Percentiles rank a stretch among this genome's conserved stretches.
These are phyloP conservation scores for Zaprionus africanus DNA, from an alignment of 1,140 invertebrate genomes.

Conservation along the genomic window DNA sequence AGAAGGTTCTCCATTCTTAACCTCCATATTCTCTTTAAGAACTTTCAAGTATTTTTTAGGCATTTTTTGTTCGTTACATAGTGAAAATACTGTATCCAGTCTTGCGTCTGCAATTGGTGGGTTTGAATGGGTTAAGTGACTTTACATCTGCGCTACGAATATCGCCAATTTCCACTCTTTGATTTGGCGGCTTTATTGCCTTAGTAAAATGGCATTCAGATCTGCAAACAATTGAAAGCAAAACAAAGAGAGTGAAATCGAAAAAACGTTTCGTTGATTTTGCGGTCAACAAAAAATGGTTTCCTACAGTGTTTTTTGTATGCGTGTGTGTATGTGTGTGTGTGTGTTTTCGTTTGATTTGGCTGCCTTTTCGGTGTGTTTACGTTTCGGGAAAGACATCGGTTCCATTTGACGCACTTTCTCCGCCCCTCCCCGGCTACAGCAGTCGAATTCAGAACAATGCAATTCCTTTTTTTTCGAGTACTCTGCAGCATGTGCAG, in stretches of 20 bases:
- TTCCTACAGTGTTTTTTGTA: background rate
- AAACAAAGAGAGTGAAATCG: conserved; percentile 24
- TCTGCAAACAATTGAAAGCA: conserved; percentile 18
- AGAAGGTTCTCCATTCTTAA: background rate
- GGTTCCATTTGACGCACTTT: conserved; percentile 42
- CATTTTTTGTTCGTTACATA: background rate
- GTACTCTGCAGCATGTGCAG: background rate
- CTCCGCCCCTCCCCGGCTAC: conserved; percentile 21
- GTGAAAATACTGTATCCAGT: background rate
- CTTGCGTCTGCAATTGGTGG: background rate
- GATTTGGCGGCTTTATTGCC: conserved; percentile 34
- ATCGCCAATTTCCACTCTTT: conserved; percentile 19
- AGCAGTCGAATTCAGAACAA: conserved; percentile 18
- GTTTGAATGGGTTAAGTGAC: background rate
- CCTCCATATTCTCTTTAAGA: background rate
- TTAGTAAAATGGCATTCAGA: conserved; percentile 21
- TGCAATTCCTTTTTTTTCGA: conserved; percentile 20
- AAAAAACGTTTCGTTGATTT: conserved; percentile 26
- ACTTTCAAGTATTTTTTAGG: background rate
- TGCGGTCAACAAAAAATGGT: conserved; percentile 31
- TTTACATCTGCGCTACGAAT: background rate
- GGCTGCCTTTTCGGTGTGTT: conserved; percentile 17
- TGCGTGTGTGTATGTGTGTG: conserved; percentile 4
- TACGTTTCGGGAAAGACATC: conserved; percentile 55
- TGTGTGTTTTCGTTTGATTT: conserved; percentile 36